These are phyloP conservation scores for Betta splendens DNA, from an alignment of 2,797 vertebrate genomes.

Conservation along the genomic window DNA sequence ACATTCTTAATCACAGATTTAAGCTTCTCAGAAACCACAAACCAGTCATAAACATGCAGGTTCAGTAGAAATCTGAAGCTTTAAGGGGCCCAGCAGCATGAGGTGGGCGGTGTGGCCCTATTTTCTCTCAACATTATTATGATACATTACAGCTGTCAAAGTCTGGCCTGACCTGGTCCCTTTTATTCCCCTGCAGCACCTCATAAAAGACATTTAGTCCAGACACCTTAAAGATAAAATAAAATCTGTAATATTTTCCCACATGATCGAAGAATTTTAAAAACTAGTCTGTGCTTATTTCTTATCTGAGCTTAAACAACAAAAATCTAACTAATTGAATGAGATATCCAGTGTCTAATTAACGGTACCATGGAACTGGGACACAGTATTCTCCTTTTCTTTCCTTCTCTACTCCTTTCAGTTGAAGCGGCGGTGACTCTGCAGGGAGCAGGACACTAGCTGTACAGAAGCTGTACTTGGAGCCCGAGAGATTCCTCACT, in stretches of 20 bases:
- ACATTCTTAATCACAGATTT: no score
- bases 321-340: no score
- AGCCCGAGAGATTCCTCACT: constrained; percentile 35
- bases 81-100: constrained; percentile 4
- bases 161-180: constrained; percentile 15
- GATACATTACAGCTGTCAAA: constrained; percentile 52
- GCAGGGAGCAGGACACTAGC: background rate
- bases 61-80: no score
- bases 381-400: background rate
- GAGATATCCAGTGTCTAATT: no score
- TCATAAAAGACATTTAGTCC: constrained; percentile 18
- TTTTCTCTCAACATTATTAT: constrained; percentile 40
- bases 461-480: constrained; percentile 8
- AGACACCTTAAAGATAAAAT: constrained; percentile 9
- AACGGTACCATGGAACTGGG: background rate
- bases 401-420: constrained; percentile 6
- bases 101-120: constrained; percentile 14
- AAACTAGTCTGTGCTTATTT: constrained; percentile 5
- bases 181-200: constrained; percentile 19
- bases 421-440: constrained; percentile 22
- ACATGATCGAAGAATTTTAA: background rate
- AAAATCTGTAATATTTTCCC: background rate
- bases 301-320: background rate
- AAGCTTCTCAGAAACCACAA: no score
- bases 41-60: background rate